These are phyloP conservation scores for Apistogramma diplotaenia DNA, from an alignment of 2,113 vertebrate species.

Conservation along the genomic window DNA sequence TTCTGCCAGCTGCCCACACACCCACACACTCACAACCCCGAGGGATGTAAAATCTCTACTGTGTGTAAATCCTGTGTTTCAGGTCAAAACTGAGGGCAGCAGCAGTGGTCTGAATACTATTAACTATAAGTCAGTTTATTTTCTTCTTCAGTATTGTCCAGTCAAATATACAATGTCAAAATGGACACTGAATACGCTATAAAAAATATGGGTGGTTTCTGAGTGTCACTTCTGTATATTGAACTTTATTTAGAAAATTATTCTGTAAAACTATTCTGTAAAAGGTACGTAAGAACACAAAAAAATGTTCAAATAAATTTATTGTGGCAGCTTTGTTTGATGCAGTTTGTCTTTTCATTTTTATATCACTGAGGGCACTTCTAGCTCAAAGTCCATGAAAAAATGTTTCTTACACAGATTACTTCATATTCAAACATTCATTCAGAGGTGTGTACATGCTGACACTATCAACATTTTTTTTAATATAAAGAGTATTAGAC, in stretches of 20 bases:
- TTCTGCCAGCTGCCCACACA: slow-evolving; percentile 27
- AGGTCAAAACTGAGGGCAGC: slow-evolving; percentile 9
- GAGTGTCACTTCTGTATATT: background rate
- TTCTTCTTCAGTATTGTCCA: background rate
- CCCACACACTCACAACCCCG: background rate
- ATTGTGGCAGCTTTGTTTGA: background rate
- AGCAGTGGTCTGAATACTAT: slow-evolving; percentile 17
- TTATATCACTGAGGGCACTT: background rate
- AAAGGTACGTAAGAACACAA: background rate
- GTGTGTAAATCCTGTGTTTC: slow-evolving; percentile 7
- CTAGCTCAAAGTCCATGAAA: background rate
- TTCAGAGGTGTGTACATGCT: background rate
- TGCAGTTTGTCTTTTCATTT: background rate
- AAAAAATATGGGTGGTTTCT: too few relatives aligned
- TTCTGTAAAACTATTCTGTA: background rate
- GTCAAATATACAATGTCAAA: background rate
- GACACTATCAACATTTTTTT: background rate
- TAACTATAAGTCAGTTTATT: background rate
- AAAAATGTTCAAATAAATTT: background rate
- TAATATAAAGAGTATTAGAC: slow-evolving; percentile 12
- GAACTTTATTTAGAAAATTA: background rate
- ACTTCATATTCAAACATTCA: background rate
- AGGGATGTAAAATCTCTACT: background rate
- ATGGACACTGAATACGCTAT: background rate
- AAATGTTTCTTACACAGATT: background rate